phyloP scores from a whole-genome alignment of 2,888 invertebrate species.

The Drosophila prostipennis region DNA sequence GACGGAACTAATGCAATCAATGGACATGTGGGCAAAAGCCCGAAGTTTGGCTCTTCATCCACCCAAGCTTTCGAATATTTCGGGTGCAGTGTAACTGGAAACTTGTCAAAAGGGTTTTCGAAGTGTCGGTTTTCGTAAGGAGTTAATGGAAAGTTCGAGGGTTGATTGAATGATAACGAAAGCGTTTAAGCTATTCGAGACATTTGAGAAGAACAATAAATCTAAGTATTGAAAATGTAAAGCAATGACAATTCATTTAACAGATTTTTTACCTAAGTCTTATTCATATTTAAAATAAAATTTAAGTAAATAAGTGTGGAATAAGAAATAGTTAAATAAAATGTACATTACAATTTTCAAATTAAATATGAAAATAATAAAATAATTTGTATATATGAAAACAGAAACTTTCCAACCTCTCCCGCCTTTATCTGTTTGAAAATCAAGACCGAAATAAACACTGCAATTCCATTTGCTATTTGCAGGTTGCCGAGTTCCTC shows the following conservation, averaged over 20 bases:
- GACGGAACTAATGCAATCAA: constrained; percentile 63
- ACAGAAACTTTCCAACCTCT: constrained; percentile 11
- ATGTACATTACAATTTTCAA: too few species aligned
- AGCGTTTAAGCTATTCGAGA: not conserved
- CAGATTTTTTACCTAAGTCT: too few species aligned
- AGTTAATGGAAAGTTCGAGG: constrained; percentile 6
- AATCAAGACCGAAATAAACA: constrained; percentile 53
- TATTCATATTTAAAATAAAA: too few species aligned
- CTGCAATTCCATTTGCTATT: constrained; percentile 60
- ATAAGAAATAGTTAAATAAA: too few species aligned
- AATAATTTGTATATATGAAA: too few species aligned
- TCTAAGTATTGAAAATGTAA: too few species aligned
- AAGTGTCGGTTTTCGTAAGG: constrained; percentile 21
- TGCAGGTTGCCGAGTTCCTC: constrained; percentile 18
- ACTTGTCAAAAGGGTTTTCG: constrained; percentile 29
- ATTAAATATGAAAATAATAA: too few species aligned
- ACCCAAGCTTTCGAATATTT: constrained; percentile 1
- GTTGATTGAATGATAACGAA: constrained; percentile 9
- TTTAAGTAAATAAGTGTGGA: too few species aligned
- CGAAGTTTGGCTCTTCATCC: constrained; percentile 32
- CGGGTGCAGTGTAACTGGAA: constrained; percentile 28
- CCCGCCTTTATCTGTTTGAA: constrained; percentile 20
- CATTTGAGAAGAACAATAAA: too few species aligned
- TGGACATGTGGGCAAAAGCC: constrained; percentile 47
- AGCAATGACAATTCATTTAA: too few species aligned